A percentile compares a stretch with the other conserved stretches of the same genome.
phyloP scores from a whole-genome alignment of 2,797 vertebrate genomes.

The Gobionotothen gibberifrons region DNA sequence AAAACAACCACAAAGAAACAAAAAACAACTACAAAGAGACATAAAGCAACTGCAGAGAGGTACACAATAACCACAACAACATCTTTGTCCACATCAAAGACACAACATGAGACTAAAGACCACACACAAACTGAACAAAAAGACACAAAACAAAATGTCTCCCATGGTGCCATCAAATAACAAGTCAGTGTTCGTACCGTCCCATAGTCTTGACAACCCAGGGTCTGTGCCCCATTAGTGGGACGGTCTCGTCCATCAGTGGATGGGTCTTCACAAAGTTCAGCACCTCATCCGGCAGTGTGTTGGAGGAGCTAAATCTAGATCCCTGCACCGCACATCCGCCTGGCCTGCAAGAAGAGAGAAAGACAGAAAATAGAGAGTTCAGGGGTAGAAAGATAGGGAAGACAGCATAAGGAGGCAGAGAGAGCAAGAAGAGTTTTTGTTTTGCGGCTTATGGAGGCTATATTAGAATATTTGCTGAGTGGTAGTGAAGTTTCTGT shows the following conservation, averaged over 20 bases:
- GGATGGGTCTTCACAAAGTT: constrained; percentile 97
- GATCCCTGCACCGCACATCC: constrained; percentile 92
- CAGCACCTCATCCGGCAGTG: constrained; percentile 94
- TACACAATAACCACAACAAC: too few species aligned
- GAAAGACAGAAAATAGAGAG: constrained; percentile 8
- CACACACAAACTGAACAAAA: too few species aligned
- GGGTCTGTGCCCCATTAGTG: constrained; percentile 89
- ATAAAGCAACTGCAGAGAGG: too few species aligned
- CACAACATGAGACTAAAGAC: too few species aligned
- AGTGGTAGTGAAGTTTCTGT: constrained; percentile 45
- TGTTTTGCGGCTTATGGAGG: constrained; percentile 30
- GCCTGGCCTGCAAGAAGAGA: constrained; percentile 86
- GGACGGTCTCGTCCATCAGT: constrained; percentile 95
- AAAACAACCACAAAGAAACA: too few species aligned
- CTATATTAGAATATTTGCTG: constrained; percentile 62
- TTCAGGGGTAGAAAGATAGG: constrained; percentile 3
- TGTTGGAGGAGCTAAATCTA: constrained; percentile 93
- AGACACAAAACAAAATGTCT: too few species aligned
- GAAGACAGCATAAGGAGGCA: constrained; percentile 8
- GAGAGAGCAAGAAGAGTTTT: constrained; percentile 30
- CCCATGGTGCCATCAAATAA: constrained; percentile 6
- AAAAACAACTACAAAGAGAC: too few species aligned
- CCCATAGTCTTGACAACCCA: constrained; percentile 96
- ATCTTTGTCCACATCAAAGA: too few species aligned
- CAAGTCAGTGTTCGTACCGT: constrained; percentile 78